Percentiles rank a stretch among this genome's conserved stretches.
Conservation (phyloP, 1,140 invertebrate genomes). For the Drosophila sp. region DNA sequence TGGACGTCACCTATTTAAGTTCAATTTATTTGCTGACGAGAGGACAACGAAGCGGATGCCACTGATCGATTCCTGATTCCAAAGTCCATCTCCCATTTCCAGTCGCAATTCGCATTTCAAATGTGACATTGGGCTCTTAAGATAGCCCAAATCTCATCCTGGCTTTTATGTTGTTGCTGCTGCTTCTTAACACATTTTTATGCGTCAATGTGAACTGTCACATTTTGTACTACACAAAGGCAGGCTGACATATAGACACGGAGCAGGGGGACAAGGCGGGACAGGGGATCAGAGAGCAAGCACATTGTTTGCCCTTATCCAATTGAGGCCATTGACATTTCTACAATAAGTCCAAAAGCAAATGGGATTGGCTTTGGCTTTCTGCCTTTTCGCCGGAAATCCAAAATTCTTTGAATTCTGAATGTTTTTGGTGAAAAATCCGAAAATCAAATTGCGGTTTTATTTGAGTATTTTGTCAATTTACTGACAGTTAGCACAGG, state of each 20-base stretch:
- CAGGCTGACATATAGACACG: not conserved
- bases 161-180: constrained; percentile 65
- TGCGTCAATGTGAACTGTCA: constrained; percentile 71
- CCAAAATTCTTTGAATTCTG: constrained; percentile 42
- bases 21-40: constrained; percentile 77
- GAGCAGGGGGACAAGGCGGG: not conserved
- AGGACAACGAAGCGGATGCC: constrained; percentile 64
- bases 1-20: constrained; percentile 79
- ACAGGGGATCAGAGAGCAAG: not conserved
- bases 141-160: constrained; percentile 72
- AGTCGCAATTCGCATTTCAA: constrained; percentile 39
- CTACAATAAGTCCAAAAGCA: constrained; percentile 68
- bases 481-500: constrained; percentile 12
- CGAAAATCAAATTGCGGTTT: constrained; percentile 48
- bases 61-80: constrained; percentile 69
- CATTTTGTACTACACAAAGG: constrained; percentile 53
- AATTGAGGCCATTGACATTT: constrained; percentile 77
- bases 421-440: constrained; percentile 54
- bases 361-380: constrained; percentile 45
- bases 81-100: constrained; percentile 39
- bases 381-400: constrained; percentile 26
- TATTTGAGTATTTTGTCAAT: constrained; percentile 34
- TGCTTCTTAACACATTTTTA: constrained; percentile 55
- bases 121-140: constrained; percentile 51
- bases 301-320: constrained; percentile 57